phyloP scores from a whole-genome alignment of 2,888 invertebrate genomes.

The Microplitis deprimator region DNA sequence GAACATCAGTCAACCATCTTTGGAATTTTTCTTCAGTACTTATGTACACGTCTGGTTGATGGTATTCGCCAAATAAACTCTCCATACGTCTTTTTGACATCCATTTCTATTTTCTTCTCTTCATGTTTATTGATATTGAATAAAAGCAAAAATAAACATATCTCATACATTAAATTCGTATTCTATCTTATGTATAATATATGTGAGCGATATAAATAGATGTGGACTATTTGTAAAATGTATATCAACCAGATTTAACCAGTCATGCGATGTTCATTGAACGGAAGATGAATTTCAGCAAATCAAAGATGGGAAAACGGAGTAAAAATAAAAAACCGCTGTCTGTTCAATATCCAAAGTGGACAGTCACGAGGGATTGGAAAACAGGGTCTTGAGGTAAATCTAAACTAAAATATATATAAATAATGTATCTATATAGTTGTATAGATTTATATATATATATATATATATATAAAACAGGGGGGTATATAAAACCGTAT shows the following conservation, averaged over 20 bases:
- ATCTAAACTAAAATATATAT: constrained; percentile 5
- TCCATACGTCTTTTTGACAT: constrained; percentile 4
- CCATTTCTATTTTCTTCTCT: background rate
- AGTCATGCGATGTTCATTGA: background rate
- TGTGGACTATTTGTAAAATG: background rate
- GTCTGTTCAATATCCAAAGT: background rate
- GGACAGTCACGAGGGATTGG: constrained; percentile 2
- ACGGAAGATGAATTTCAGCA: background rate
- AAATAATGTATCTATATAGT: constrained; percentile 4
- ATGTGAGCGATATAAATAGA: background rate
- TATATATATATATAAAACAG: background rate
- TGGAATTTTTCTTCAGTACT: constrained; percentile 39
- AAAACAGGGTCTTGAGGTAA: background rate
- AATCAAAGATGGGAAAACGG: background rate
- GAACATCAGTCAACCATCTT: constrained; percentile 32
- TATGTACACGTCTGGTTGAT: constrained; percentile 12
- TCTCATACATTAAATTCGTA: background rate
- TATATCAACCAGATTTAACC: background rate
- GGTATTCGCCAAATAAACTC: constrained; percentile 39
- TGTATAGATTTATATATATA: background rate
- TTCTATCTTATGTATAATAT: background rate
- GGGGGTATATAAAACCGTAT: constrained; percentile 19
- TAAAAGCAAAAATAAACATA: background rate
- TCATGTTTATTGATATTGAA: background rate
- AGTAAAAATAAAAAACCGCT: background rate